These are phyloP conservation scores for Channallabes apus DNA, from an alignment of 2,797 vertebrate genomes.

Conservation along the genomic window DNA sequence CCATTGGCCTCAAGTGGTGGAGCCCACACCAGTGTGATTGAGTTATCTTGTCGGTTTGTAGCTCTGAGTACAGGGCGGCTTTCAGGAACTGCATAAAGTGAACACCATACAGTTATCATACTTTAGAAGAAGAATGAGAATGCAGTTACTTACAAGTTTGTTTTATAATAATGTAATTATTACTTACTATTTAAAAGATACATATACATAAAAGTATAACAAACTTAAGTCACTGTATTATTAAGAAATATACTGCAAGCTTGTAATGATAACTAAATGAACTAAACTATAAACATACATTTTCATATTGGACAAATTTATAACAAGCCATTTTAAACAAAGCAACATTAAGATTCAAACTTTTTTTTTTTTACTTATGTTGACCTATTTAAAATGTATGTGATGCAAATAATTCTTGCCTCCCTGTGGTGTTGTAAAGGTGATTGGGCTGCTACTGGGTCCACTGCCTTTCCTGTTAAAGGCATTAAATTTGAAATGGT, in stretches of 20 bases:
- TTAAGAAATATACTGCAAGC: neutral
- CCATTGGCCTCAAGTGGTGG: slow-evolving; percentile 85
- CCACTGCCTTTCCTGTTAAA: slow-evolving; percentile 90
- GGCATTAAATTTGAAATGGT: slow-evolving; percentile 83
- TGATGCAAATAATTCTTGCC: slow-evolving; percentile 70
- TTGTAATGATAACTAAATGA: neutral
- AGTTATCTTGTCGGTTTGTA: slow-evolving; percentile 78
- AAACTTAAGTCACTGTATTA: neutral
- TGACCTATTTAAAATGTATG: slow-evolving; percentile 16
- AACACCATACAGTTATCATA: neutral
- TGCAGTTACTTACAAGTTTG: neutral
- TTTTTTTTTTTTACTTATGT: slow-evolving; percentile 6
- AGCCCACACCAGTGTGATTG: slow-evolving; percentile 86
- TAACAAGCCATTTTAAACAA: neutral
- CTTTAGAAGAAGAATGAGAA: neutral
- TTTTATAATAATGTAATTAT: neutral
- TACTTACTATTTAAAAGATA: neutral
- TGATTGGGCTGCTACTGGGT: slow-evolving; percentile 80
- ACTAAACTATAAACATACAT: neutral
- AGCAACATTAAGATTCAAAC: neutral
- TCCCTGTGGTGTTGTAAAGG: slow-evolving; percentile 91
- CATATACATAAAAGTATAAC: neutral
- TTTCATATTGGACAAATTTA: neutral
- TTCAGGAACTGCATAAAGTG: slow-evolving; percentile 79
- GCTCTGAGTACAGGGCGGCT: slow-evolving; percentile 82